Evolutionary conservation across 2,797 vertebrate genomes (phyloP), one percentile per base, ranked within the genome.

Genomic region (Ptychadena robeensis): DNA sequence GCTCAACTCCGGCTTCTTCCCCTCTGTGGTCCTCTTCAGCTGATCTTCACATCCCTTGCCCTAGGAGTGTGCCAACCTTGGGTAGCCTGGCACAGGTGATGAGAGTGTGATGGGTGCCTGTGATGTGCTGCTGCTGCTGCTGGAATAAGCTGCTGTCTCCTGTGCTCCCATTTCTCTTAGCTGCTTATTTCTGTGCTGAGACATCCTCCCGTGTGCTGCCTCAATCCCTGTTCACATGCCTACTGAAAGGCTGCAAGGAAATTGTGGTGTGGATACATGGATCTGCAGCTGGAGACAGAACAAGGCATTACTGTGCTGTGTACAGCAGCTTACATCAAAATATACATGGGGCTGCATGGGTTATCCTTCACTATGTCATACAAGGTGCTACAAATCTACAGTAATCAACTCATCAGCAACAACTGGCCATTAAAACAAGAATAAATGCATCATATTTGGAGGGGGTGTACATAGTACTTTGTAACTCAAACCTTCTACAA

Each of bases 241-340:
- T 80, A 2, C 71, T 53, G 82, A 81, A 76, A 85, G 89, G 91
- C 86, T 91, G 77, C 79, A 86, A 86, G 88, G 87, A 92, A 92
- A 92, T 89, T 87, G 88, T 80, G 91, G 91, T 87, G 85, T 90
- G 91, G 91, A 91, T 75, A 28, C 27, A 64, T 76, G 75, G 48
- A 81, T 72, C 73, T 72, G 84, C 67, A 73, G 67, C 80, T 78
- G 80, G 40, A 75, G 48, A 34, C 22, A 57, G n/a, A 79, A 82
- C 81, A 82, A 82, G 73, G 72, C 27, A 35, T 53, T 44, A 76
- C 32, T 82, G 80, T 82, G 63, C 65, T 81, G 15, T 82, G n/a
- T 63, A 63, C 53, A 63, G 18, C n/a, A n/a, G n/a, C n/a, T n/a
- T n/a, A n/a, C n/a, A n/a, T n/a, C n/a, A n/a, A n/a, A n/a, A n/a